Evolutionary conservation across 2,113 vertebrate species (phyloP), one percentile per base, ranked within the genome.

Genomic region (Atractosteus spatula): DNA sequence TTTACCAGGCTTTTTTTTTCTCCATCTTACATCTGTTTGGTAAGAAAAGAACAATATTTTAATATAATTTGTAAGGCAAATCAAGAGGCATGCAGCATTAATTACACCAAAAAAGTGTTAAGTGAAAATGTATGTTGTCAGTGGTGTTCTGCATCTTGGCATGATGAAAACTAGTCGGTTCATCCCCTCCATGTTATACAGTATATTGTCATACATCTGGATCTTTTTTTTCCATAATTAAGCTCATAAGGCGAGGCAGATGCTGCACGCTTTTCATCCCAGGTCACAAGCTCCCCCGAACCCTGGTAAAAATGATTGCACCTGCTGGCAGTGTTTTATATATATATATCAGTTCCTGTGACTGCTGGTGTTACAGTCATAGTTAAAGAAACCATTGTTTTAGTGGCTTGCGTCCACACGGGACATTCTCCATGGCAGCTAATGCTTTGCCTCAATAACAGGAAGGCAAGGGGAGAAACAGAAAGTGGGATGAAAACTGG

Each of bases 371-470:
- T 5, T 55, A 3, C 55, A 55, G 8, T 29, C 17, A 45, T 59
- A 54, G n/a, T 55, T 59, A 43, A 5, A 17, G 47, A 59, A 62
- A 29, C 7, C 41, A 61, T 11, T 59, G 57, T 59, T 59, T n/a
- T n/a, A n/a, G 11, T 59, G n/a, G 56, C n/a, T 29, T 11, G n/a
- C 12, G 17, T 8, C 13, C 57, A 54, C 56, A 47, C 54, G 57
- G 72, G 72, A 74, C 14, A 41, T 62, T 54, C 68, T 74, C 55
- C 44, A 44, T 57, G 61, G 64, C 42, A 47, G 29, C 67, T 10
- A 57, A 61, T 41, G 7, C 8, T 55, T 47, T 69, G 41, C 62
- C 51, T 74, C 51, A 69, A 47, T 64, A 47, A 43, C 17, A 11
- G 43, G 10, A 43, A 4, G 17, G 47, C 2, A 54, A 29, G 51